Evolutionary conservation across 2,113 vertebrate species (phyloP), one percentile per base, ranked within the genome.

Genomic region (Chloebia gouldiae): DNA sequence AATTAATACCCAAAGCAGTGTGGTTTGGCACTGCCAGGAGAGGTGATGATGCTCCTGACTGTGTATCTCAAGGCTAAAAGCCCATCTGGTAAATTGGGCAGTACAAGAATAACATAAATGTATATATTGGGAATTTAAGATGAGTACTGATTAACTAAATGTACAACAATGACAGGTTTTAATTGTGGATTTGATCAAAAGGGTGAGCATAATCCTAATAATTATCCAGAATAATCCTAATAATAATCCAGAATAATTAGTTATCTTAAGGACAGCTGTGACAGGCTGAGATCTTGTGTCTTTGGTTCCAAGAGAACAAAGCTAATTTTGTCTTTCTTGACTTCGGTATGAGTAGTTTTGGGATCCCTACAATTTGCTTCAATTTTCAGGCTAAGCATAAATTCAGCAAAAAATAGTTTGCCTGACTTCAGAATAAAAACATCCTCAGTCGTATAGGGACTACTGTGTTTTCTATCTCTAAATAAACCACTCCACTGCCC

Each of bases 361-460:
- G 27, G 22, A 84, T 91, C 51, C 60, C 65, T 94, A 44, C 56
- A 89, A 91, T 94, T 95, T 95, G 47, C 51, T 95, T 78, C 61
- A 57, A 16, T 81, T 95, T 96, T 6, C 57, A 89, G 70, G 47
- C 61, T 91, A 76, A 88, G 63, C 39, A 69, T 56, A 87, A 92
- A 63, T n/a, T 70, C 53, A 76, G 69, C 39, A 89, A 92, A 92
- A 92, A 78, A 79, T 35, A 75, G 60, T 66, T 59, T 89, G 31
- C 16, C 39, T 73, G 61, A 37, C 81, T 84, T 87, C 57, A 71
- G 37, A 66, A 68, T 68, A 71, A 92, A 86, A 94, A 63, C 44
- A 40, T 50, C 35, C 23, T 66, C 45, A 54, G 39, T 33, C 39
- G 28, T 33, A 19, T 17, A 79, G 23, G 28, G 35, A 50, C 24